Conservation (phyloP, 2,888 invertebrate species). For the Stenodema calcarata region DNA sequence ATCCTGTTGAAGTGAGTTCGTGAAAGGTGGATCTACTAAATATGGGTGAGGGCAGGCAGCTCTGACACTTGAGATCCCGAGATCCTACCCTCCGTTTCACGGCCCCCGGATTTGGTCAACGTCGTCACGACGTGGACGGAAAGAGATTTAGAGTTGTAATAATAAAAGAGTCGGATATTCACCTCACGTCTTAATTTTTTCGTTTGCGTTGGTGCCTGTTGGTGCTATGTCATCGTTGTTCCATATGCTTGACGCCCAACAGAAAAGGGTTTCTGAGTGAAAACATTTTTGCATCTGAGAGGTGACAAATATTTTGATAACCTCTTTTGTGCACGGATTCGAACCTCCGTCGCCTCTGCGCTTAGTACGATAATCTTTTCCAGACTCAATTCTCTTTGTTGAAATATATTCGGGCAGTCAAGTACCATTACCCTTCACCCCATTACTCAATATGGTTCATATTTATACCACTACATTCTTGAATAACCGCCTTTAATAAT, state of each 20-base stretch:
- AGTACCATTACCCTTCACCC: too few relatives aligned
- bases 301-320: neutral
- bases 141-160: neutral
- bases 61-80: neutral
- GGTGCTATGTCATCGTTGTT: neutral
- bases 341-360: too few relatives aligned
- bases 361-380: too few relatives aligned
- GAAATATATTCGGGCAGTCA: too few relatives aligned
- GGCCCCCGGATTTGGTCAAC: neutral
- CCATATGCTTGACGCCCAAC: neutral
- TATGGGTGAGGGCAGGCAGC: conserved; percentile 2
- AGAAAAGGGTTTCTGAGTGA: neutral
- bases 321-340: neutral
- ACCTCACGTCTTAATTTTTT: neutral
- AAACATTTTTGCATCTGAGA: neutral
- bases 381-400: too few relatives aligned
- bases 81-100: neutral
- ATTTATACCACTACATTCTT: too few relatives aligned
- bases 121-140: neutral
- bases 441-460: too few relatives aligned
- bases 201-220: neutral
- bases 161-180: neutral
- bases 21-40: conserved; percentile 14
- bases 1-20: neutral
- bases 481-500: too few relatives aligned